Evolutionary conservation across 2,797 vertebrate genomes (phyloP), one percentile per base, ranked within the genome.

Genomic region (Gymnodraco acuticeps): DNA sequence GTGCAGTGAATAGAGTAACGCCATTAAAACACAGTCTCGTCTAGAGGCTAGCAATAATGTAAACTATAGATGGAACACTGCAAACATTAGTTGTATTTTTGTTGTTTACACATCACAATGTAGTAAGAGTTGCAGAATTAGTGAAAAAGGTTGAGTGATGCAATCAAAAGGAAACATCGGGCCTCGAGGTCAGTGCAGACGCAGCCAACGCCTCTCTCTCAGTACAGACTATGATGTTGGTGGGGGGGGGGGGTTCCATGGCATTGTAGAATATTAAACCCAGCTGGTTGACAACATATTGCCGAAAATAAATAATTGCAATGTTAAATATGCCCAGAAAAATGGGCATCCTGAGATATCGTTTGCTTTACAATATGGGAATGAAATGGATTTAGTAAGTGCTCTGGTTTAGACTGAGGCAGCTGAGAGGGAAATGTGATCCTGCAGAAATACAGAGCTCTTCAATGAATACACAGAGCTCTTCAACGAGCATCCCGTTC

Each of bases 381-480:
- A 75, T 75, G 13, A 70, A 82, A 78, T 64, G 27, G 51, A 70
- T 66, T 72, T 43, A n/a, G 63, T 78, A 81, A 62, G 62, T 54
- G 47, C 51, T 51, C 52, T 59, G 63, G 27, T 70, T 86, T 50
- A 31, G 50, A 87, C 38, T 67, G 64, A 67, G 14, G 68, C 70
- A 84, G 75, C 67, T 84, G 71, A 56, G 64, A 73, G 46, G 42
- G 19, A 83, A 84, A 84, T 80, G 70, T 64, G 59, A 87, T 83
- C 68, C 75, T 67, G 47, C 2, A 10, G 27, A 84, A 81, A 82
- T 77, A 80, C 75, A 77, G 70, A 86, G 77, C 80, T 86, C 84
- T 84, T 81, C 68, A 85, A 45, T 71, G 63, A 85, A 89, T 80
- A 65, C 64, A 78, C 76, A 75, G 42, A 73, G 82, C 87, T 81